Base-by-base conservation (phyloP, 2,113 vertebrate genomes). In the Trogon melanurus region DNA sequence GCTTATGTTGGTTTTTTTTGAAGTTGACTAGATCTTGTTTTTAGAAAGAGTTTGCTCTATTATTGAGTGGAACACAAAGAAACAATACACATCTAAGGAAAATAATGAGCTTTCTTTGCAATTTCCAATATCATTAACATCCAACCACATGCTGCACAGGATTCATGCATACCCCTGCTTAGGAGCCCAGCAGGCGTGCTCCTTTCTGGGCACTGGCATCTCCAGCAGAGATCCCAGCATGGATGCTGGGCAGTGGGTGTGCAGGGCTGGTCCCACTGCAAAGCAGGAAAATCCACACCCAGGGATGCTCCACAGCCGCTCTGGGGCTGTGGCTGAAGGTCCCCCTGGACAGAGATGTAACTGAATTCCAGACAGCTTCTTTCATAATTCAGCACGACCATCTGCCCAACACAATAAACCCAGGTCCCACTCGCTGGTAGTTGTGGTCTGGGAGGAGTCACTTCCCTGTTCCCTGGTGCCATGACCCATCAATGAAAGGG, bases 391-490 rank as follows among this genome's bases (percentile, higher is more conserved):
- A 76, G 45, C 61, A 20, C 0, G 5, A 20, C 22, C 51, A 70
- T 48, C 67, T 44, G 67, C 57, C 60, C 0, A 0, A 48, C 36
- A 48, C 27, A 47, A 32, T 3, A 58, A 44, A 66, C 16, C 51
- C n/a, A 41, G 0, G 32, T 32, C 41, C 75, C 6, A 11, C 41
- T 82, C 1, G 8, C 32, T 10, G 71, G 9, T 36, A 36, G 69
- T 6, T 29, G 36, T 20, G 27, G 34, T 66, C 41, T 57, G 36
- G 54, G 70, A 50, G 62, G 51, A 50, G 50, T 17, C 73, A 23
- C 36, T 76, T 47, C 30, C 9, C n/a, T 32, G 70, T 44, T 81
- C 78, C 92, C 92, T 93, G 93, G 76, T 84, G 67, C 85, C 70
- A 57, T 0, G 1, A 41, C 11, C 47, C 58, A n/a, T 16, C 81